Evolutionary conservation across 2,113 vertebrate genomes (phyloP), one percentile per base, ranked within the genome.

Genomic region (Poeciliopsis prolifica): DNA sequence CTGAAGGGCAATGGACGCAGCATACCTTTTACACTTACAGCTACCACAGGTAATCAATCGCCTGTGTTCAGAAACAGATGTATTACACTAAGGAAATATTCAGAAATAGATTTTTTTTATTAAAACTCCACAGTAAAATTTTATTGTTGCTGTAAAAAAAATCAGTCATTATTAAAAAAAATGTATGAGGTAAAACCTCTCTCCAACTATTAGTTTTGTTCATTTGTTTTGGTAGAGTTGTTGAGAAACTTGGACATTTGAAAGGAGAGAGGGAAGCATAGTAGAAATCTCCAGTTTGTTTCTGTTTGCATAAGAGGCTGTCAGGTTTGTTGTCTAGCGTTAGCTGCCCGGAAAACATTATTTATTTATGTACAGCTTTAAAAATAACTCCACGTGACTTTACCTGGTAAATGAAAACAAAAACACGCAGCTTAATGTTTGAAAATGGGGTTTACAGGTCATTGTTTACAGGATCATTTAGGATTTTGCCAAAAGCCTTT

Each of bases 1-100:
- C 84, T 99, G 83, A 99, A 96, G 0, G 97, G 96, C 73, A 96
- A 95, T 0, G 92, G 96, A n/a, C 96, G 97, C 84, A 99, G 98
- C 5, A 91, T 95, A 3, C 98, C 98, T 0, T 93, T 96, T 68
- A 88, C 93, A n/a, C 92, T 98, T 4, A 96, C 96, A 6, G 97
- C 96, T 61, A 94, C 95, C 72, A 99, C 98, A 13, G 95, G 98
- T 99, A 95, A 78, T n/a, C 8, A 28, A 40, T n/a, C 54, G 0
- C 0, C 28, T 1, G 33, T 7, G 26, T 70, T 24, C 15, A 29
- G 26, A 48, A 3, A 54, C 22, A 24, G 1, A 65, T 35, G 12
- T 65, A 30, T 17, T 26, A 24, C 11, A 61, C 3, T 30, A 30
- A 61, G n/a, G 12, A 29, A 29, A 61, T 26, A 61, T 61, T 61